phyloP scores from a whole-genome alignment of 2,888 invertebrate genomes.

The Cephus spinipes region DNA sequence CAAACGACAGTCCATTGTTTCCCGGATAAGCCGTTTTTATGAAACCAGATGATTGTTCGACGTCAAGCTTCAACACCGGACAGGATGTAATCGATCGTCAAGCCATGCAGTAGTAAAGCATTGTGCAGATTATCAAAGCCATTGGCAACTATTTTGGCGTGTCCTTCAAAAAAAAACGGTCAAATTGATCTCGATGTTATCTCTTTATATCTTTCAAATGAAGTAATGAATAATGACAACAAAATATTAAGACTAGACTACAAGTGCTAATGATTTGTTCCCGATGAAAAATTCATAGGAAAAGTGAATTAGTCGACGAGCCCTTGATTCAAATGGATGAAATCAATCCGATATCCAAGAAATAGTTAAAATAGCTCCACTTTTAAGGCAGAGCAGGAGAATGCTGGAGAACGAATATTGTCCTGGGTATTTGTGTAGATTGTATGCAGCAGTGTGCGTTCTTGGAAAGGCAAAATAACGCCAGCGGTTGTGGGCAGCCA shows the following conservation, averaged over 20 bases:
- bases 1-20: conserved; percentile 60
- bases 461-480: background rate
- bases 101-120: background rate
- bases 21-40: conserved; percentile 60
- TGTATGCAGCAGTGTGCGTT: background rate
- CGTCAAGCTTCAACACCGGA: conserved; percentile 41
- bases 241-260: background rate
- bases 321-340: background rate
- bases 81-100: conserved; percentile 30
- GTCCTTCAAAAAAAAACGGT: too few relatives aligned
- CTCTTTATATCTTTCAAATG: too few relatives aligned
- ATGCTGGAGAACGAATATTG: background rate
- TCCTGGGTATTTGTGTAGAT: background rate
- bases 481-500: conserved; percentile 43
- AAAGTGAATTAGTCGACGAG: background rate
- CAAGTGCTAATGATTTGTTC: background rate
- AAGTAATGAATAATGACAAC: background rate
- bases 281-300: background rate
- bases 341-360: background rate
- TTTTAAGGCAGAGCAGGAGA: background rate
- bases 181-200: too few relatives aligned
- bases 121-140: background rate
- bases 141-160: background rate
- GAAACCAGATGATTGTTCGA: conserved; percentile 58
- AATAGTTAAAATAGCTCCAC: background rate